Percentiles rank a stretch among this genome's conserved stretches.
Conservation (phyloP, 2,113 vertebrate species). For the Pseudopodoces humilis region DNA sequence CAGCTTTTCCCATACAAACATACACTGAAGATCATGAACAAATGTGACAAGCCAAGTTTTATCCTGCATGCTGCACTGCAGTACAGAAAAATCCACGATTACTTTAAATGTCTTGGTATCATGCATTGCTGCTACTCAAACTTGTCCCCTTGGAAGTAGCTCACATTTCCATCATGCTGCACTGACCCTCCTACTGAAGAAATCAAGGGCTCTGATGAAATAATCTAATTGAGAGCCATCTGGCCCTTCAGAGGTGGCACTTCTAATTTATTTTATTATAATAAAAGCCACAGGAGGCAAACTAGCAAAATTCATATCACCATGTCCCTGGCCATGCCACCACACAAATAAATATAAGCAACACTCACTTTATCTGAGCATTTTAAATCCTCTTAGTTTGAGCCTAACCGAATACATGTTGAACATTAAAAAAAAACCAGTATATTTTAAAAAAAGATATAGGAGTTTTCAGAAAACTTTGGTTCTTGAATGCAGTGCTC, state of each 20-base stretch:
- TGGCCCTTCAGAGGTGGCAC: conserved; percentile 14
- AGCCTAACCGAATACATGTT: neutral
- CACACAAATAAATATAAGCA: neutral
- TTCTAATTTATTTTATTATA: conserved; percentile 15
- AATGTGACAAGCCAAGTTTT: neutral
- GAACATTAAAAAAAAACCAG: neutral
- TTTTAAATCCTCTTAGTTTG: neutral
- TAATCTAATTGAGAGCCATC: conserved; percentile 10
- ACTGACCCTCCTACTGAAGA: neutral
- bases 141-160: neutral
- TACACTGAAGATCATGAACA: neutral
- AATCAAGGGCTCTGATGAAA: neutral
- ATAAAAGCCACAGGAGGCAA: neutral
- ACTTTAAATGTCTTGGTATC: neutral
- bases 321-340: neutral
- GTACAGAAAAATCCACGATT: neutral
- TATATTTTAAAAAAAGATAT: neutral
- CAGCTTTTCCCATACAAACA: neutral
- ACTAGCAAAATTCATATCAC: neutral
- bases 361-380: neutral
- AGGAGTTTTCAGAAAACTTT: neutral
- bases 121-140: neutral
- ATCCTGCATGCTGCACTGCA: neutral
- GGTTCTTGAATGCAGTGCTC: neutral
- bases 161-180: neutral